Base-by-base conservation (phyloP, 2,888 invertebrate species). In the Drosophila lacicola region DNA sequence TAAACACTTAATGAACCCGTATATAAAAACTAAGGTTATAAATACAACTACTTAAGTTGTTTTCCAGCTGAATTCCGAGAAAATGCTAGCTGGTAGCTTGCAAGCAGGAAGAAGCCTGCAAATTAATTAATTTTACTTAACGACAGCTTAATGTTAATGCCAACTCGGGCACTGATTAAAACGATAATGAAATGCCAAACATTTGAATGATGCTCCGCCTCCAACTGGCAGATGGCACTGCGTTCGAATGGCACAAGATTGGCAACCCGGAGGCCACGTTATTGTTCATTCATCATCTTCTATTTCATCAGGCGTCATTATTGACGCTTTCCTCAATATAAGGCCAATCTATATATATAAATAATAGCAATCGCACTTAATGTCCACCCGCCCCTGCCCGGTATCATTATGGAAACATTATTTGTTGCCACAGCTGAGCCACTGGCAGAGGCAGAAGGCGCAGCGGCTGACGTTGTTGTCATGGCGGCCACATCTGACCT, bases 61-160 rank as follows among this genome's bases (percentile, higher is more conserved):
- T 45, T 44, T 19, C n/a, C n/a, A 11, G 9, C 13, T 11, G 13
- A 19, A 21, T 45, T 10, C 33, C 9, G 8, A 21, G 25, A 44
- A 42, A 64, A 53, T 58, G 64, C 39, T 49, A n/a, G 54, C 39
- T 41, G 36, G 21, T 37, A 37, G 65, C 51, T 46, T 44, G 51
- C 63, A 62, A 36, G 25, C 42, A 34, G 55, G 14, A 33, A 63
- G 54, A 44, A 46, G 56, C 13, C 49, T 41, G 58, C 66, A 64
- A 78, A 76, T 73, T 76, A 79, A 78, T 78, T 78, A 76, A 73
- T 65, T 60, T 76, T 62, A 60, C 42, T 76, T 79, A 78, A 79
- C 73, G 79, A 73, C 61, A 69, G 60, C 58, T 64, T 69, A 60
- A 72, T 68, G 72, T 72, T 74, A 65, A 78, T 78, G 71, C 51